phyloP scores from a whole-genome alignment of 2,113 vertebrate species.

The Cathartes aura region DNA sequence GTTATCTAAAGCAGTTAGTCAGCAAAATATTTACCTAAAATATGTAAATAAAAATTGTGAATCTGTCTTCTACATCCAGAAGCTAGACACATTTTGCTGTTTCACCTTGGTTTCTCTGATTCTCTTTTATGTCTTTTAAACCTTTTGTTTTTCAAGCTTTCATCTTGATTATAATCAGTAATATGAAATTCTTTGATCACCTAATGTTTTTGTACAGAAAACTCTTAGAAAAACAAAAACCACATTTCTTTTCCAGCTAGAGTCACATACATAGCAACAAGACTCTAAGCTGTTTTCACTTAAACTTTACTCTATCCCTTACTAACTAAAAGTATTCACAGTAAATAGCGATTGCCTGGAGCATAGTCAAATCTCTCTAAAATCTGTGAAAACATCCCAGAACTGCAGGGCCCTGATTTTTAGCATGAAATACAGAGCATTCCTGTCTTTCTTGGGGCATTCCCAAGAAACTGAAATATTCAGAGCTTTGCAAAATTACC shows the following conservation, averaged over 20 bases:
- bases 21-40: not conserved
- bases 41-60: not conserved
- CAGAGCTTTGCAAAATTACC: not conserved
- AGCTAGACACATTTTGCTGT: not conserved
- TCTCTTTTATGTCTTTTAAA: not conserved
- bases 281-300: not conserved
- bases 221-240: not conserved
- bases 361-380: not conserved
- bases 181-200: not conserved
- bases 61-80: not conserved
- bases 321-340: not conserved
- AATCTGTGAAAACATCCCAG: not conserved
- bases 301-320: not conserved
- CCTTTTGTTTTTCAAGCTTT: not conserved
- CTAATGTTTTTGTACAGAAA: not conserved
- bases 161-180: not conserved
- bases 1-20: not conserved
- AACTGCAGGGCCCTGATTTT: not conserved
- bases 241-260: not conserved
- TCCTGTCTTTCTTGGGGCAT: not conserved
- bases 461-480: not conserved
- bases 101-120: not conserved
- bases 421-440: not conserved
- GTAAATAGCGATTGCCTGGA: not conserved
- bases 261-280: not conserved